Evolutionary conservation across 35 echinoderm and acorn worm species (phyloP).

Genomic region (Ophioderma brevispina): DNA sequence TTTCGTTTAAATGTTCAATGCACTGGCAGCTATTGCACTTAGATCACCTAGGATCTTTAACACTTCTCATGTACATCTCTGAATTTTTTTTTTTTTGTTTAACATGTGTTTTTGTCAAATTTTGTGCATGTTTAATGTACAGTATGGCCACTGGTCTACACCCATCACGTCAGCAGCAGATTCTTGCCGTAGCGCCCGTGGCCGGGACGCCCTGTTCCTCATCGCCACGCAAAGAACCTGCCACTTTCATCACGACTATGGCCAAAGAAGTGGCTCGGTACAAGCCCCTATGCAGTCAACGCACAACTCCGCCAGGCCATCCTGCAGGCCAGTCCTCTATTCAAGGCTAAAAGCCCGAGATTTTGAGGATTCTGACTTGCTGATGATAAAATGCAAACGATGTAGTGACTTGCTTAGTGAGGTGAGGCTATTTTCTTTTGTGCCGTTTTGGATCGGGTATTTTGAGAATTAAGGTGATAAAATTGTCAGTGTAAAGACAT

Average conservation of each 20-base stretch:
- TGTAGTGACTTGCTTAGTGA: conserved; percentile 82
- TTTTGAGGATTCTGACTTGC: conserved; percentile 86
- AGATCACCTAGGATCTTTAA: no score
- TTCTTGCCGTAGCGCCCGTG: conserved; percentile 87
- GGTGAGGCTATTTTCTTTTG: conserved; percentile 58
- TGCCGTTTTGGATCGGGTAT: no score
- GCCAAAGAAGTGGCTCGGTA: conserved; percentile 95
- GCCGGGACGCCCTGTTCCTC: conserved; percentile 82
- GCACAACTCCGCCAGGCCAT: conserved; percentile 75
- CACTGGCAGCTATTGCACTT: no score
- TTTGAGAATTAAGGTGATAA: no score
- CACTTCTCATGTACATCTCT: no score
- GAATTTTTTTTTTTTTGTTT: no score
- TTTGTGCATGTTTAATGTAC: no score
- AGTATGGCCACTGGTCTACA: conserved; percentile 87
- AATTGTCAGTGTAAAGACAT: no score
- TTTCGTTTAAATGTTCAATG: no score
- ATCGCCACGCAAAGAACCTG: conserved; percentile 97
- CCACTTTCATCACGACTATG: conserved; percentile 98
- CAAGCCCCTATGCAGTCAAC: conserved; percentile 76
- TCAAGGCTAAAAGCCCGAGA: conserved; percentile 96
- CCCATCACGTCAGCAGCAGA: conserved; percentile 96
- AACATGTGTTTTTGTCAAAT: no score
- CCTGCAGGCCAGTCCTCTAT: conserved; percentile 69
- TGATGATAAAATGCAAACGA: conserved; percentile 99